A percentile compares a stretch with the other conserved stretches of the same genome.
Conservation (phyloP, 2,888 invertebrate species). For the Metallyticus violacea region DNA sequence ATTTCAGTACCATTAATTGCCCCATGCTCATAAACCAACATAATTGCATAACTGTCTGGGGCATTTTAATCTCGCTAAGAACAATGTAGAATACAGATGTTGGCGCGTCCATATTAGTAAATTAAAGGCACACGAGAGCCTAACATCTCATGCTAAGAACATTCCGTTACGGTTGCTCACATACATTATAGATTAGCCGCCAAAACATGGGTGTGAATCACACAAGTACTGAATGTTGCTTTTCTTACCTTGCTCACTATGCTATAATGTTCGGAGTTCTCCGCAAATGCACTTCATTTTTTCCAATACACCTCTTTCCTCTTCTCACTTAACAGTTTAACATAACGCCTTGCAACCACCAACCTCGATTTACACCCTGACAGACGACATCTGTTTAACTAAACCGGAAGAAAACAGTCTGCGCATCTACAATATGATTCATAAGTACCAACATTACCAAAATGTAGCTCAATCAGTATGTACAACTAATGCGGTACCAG, state of each 20-base stretch:
- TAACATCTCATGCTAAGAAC: no score
- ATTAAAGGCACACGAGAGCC: no score
- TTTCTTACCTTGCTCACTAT: background rate
- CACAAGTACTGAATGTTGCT: background rate
- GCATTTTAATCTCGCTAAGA: no score
- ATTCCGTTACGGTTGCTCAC: no score
- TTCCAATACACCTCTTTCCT: background rate
- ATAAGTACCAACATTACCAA: background rate
- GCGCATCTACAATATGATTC: background rate
- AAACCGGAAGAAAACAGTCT: background rate
- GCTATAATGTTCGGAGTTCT: background rate
- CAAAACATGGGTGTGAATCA: background rate
- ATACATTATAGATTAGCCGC: background rate
- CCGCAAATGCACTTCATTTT: background rate
- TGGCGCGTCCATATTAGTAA: no score
- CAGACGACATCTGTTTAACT: background rate
- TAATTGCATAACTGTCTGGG: no score
- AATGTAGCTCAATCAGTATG: background rate
- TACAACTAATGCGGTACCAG: background rate
- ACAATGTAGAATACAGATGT: no score
- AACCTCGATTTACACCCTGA: background rate
- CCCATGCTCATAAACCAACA: no score
- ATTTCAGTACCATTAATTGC: no score
- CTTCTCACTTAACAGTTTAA: background rate
- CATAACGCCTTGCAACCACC: background rate